Evolutionary conservation across 2,888 invertebrate genomes (phyloP).

Genomic region (Megaustenia siamemsis): DNA sequence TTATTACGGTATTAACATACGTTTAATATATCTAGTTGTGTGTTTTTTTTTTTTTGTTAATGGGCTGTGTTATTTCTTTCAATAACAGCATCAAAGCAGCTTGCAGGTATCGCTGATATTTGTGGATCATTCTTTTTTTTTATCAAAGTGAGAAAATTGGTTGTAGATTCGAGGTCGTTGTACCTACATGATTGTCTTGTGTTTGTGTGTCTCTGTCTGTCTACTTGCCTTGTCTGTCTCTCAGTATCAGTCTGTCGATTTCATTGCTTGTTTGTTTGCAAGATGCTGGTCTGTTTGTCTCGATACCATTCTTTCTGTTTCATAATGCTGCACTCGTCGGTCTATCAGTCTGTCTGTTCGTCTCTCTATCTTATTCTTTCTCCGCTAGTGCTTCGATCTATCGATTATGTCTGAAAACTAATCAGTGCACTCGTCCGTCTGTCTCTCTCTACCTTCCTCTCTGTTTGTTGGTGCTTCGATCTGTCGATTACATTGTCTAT

Average conservation of each 20-base stretch:
- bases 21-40: too few relatives aligned
- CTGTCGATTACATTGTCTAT: background rate
- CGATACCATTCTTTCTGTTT: background rate
- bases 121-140: too few relatives aligned
- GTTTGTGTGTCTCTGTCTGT: background rate
- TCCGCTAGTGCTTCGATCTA: background rate
- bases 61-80: too few relatives aligned
- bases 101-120: too few relatives aligned
- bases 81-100: too few relatives aligned
- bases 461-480: background rate
- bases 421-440: background rate
- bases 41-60: too few relatives aligned
- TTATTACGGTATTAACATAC: too few relatives aligned
- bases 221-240: slow-evolving; percentile 19
- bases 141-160: too few relatives aligned
- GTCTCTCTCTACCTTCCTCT: background rate
- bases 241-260: background rate
- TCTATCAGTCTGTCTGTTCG: background rate
- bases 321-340: background rate
- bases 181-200: too few relatives aligned
- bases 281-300: background rate
- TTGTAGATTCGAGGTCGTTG: too few relatives aligned
- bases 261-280: background rate
- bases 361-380: background rate
- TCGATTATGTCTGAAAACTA: background rate